Base-by-base conservation (phyloP, 2,888 invertebrate species). In the Drosophila gaucha region DNA sequence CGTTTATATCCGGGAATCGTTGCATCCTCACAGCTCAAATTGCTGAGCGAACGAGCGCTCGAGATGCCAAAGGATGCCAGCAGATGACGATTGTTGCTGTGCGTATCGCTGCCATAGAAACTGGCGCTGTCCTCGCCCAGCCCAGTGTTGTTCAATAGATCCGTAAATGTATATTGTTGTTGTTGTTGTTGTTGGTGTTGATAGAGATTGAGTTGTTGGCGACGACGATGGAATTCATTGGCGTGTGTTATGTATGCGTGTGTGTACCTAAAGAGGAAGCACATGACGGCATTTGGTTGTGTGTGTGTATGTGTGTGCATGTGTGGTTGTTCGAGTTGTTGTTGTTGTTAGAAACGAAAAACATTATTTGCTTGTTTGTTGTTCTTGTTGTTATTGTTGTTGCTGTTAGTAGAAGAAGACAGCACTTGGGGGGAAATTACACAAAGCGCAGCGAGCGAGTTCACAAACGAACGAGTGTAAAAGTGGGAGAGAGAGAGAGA, bases 191-290 rank as follows among this genome's bases (percentile, higher is more conserved):
- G 79, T 30, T 85, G 72, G 9, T 86, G 85, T 43, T 88, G 79
- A 68, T 69, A 82, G 78, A 64, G 75, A 78, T 58, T 88, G 72
- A 46, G 77, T 36, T 78, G 89, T 55, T 90, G 90, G 56, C 90
- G 89, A 86, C 90, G 91, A 78, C 90, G 89, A 89, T 91, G 91
- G 74, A 89, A 89, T 80, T 91, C 91, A 87, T 89, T 91, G 74
- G 90, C 86, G 88, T 91, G 91, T 88, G 90, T 89, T 86, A 91
- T 90, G 83, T 91, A 91, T 85, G 90, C 91, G 80, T 91, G 90
- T 79, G 90, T 90, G 89, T 91, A 91, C 90, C 91, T 91, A 86
- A 77, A 84, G 79, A 73, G 72, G 56, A 76, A 80, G 87, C 80
- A 86, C 80, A 75, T 63, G 57, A 47, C 70, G 58, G 67, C 73